Conservation (phyloP, 1,140 invertebrate species). For the Aphaenogaster ashmeadi region DNA sequence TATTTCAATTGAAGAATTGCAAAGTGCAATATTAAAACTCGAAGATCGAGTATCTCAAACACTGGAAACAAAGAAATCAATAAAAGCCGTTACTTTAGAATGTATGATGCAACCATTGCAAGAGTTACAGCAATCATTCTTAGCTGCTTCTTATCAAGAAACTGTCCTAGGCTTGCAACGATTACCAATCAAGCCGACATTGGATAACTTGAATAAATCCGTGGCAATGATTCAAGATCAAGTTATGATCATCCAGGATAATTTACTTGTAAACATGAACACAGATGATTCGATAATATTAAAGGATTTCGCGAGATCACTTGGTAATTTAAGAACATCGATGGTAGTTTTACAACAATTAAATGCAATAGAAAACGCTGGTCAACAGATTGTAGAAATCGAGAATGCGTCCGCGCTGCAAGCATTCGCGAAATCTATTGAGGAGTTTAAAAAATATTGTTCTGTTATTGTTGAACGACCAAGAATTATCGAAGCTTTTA, state of each 20-base stretch:
- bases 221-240: conserved; percentile 58
- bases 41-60: conserved; percentile 41
- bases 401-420: conserved; percentile 66
- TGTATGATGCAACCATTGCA: conserved; percentile 67
- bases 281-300: conserved; percentile 27
- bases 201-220: conserved; percentile 60
- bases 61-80: conserved; percentile 4
- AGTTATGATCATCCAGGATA: neutral
- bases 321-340: conserved; percentile 64
- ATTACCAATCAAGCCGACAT: conserved; percentile 35
- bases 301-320: conserved; percentile 46
- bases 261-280: neutral
- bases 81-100: conserved; percentile 36
- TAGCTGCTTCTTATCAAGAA: conserved; percentile 22
- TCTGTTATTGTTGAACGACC: conserved; percentile 6
- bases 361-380: conserved; percentile 52
- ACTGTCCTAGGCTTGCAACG: conserved; percentile 34
- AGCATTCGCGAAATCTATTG: conserved; percentile 59
- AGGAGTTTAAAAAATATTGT: conserved; percentile 68
- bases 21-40: conserved; percentile 45
- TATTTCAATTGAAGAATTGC: conserved; percentile 53
- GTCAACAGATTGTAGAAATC: conserved; percentile 54
- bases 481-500: conserved; percentile 53
- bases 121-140: conserved; percentile 57
- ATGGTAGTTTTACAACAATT: conserved; percentile 65